Evolutionary conservation across 2,797 vertebrate genomes (phyloP), one percentile per base, ranked within the genome.

Genomic region (Lophius americanus): DNA sequence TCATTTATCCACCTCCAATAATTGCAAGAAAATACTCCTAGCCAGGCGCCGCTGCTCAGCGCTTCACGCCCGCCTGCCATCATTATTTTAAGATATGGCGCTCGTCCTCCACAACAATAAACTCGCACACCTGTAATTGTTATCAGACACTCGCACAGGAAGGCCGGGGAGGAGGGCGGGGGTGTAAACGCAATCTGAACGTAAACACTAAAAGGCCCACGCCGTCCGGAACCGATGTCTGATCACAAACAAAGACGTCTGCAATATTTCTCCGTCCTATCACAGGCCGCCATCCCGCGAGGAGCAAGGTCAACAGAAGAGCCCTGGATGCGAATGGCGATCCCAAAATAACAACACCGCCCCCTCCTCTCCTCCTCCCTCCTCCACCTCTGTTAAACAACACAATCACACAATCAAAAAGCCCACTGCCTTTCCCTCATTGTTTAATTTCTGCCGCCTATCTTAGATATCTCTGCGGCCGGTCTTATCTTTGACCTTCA

Each of bases 401-500:
- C 92, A 92, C 93, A 94, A 95, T 93, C 87, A 70, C 83, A 89
- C 91, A 92, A 91, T 94, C 93, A 95, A 93, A 95, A 23, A 85
- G 90, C 82, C 69, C 59, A 76, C 88, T 91, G 92, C 92, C 87
- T 89, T 93, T 88, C 79, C 90, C 88, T 93, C 90, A 92, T 95
- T 95, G 94, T 96, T 96, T 95, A 95, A 95, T 95, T 95, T 94
- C 90, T 92, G 78, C 73, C 88, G 92, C 92, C 92, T 94, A 90
- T 95, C 94, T 93, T 92, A 94, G 91, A 95, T 93, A 96, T 94
- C 95, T 94, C 91, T 83, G 69, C 57, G 82, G 85, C 89, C 73
- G 90, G 91, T 95, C 95, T 98, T 96, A 95, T 97, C 96, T 96
- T 95, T 96, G 97, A 97, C 97, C 96, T 97, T 97, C 96, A 96